phyloP scores from a whole-genome alignment of 1,140 invertebrate genomes.

The Macrosteles quadrilineatus region DNA sequence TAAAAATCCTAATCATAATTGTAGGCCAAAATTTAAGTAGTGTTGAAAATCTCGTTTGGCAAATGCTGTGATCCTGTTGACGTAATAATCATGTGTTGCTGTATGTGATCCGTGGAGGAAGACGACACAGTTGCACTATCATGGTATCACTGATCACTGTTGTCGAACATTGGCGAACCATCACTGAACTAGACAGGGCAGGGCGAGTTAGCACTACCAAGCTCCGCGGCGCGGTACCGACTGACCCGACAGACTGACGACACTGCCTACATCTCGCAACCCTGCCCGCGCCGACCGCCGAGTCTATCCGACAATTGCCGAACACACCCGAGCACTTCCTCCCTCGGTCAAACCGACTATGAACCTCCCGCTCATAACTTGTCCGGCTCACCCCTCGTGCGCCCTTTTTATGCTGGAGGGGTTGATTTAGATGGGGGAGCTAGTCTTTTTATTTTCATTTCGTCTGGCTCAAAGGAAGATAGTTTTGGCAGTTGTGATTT shows the following conservation, averaged over 20 bases:
- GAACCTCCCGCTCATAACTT: conserved; percentile 30
- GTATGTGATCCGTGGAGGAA: background rate
- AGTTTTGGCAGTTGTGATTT: conserved; percentile 27
- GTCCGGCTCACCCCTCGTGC: conserved; percentile 27
- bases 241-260: conserved; percentile 14
- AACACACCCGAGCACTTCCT: background rate
- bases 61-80: no score
- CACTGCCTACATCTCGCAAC: background rate
- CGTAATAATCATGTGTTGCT: background rate
- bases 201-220: background rate
- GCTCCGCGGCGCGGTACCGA: conserved; percentile 4
- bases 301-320: background rate
- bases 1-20: no score
- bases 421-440: conserved; percentile 31
- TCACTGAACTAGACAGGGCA: background rate
- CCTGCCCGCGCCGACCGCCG: background rate
- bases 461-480: conserved; percentile 13
- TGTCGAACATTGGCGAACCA: background rate
- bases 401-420: conserved; percentile 31
- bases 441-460: conserved; percentile 32
- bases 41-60: no score
- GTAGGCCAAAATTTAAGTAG: no score
- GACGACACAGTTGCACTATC: background rate
- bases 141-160: conserved; percentile 10
- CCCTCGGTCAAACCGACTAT: conserved; percentile 27